phyloP scores from a whole-genome alignment of 2,888 invertebrate species.

The Melinaea marsaeus region DNA sequence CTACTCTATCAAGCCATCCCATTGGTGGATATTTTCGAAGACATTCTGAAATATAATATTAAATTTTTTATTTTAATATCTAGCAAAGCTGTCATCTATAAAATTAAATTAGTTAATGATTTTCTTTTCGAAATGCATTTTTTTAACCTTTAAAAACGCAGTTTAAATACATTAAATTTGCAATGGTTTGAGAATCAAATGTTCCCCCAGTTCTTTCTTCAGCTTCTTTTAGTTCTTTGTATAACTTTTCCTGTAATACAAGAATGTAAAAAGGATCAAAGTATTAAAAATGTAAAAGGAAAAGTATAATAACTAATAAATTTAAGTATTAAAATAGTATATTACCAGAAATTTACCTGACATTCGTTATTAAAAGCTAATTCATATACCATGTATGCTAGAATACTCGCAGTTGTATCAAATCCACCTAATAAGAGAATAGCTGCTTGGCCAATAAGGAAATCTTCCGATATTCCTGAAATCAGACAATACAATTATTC shows the following conservation, averaged over 20 bases:
- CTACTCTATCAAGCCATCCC: conserved; percentile 39
- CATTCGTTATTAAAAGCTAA: conserved; percentile 43
- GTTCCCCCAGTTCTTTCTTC: conserved; percentile 35
- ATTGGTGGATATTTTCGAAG: conserved; percentile 37
- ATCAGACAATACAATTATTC: neutral
- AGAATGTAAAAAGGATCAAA: neutral
- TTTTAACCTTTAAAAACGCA: conserved; percentile 46
- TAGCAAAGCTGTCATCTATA: too few species aligned
- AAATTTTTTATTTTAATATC: neutral
- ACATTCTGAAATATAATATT: conserved; percentile 28
- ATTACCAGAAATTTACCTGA: conserved; percentile 44
- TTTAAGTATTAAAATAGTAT: neutral
- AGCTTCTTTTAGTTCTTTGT: conserved; percentile 42
- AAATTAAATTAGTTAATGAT: too few species aligned
- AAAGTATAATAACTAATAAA: too few species aligned
- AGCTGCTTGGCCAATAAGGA: conserved; percentile 54
- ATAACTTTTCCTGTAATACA: conserved; percentile 41
- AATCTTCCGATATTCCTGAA: conserved; percentile 46
- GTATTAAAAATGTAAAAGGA: too few species aligned
- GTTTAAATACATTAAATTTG: conserved; percentile 42
- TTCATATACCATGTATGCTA: conserved; percentile 44
- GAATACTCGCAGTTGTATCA: conserved; percentile 45
- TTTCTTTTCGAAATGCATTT: too few species aligned
- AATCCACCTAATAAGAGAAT: conserved; percentile 58
- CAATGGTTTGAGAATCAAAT: conserved; percentile 33